phyloP scores from a whole-genome alignment of 2,113 vertebrate species.

The Sturnus vulgaris region DNA sequence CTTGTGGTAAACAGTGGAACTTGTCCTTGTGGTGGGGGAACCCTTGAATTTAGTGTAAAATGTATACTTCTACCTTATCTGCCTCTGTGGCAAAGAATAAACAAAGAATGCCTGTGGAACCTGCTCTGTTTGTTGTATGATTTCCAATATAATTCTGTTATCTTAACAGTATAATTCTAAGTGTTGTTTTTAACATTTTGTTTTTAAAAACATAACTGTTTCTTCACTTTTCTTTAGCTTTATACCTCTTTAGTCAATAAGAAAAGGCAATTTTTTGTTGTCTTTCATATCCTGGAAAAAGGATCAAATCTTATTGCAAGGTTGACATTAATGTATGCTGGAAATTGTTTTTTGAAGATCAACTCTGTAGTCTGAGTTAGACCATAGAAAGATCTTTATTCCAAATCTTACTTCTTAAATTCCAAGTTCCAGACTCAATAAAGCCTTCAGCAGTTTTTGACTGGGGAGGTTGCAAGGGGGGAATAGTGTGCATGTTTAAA shows the following conservation, averaged over 20 bases:
- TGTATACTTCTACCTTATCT: not conserved
- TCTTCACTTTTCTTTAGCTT: not conserved
- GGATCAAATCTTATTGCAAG: not conserved
- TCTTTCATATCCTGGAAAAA: not conserved
- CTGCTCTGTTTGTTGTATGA: not conserved
- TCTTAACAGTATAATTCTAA: not conserved
- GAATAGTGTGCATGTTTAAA: not conserved
- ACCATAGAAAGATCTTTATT: not conserved
- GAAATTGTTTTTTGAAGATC: not conserved
- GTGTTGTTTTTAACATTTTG: not conserved
- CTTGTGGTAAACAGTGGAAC: not conserved
- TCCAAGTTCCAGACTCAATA: not conserved
- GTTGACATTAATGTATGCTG: not conserved
- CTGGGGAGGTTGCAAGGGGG: not conserved
- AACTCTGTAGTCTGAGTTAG: not conserved
- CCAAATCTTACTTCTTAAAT: not conserved
- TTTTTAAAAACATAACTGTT: not conserved
- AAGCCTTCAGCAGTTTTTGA: not conserved
- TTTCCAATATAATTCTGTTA: not conserved
- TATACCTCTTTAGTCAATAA: not conserved
- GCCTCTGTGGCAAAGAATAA: not conserved
- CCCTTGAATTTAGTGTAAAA: not conserved
- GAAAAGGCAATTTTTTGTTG: not conserved
- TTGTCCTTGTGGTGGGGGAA: not conserved
- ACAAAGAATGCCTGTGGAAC: not conserved